Base-by-base conservation (phyloP, 2,888 invertebrate genomes). In the Troides helena region DNA sequence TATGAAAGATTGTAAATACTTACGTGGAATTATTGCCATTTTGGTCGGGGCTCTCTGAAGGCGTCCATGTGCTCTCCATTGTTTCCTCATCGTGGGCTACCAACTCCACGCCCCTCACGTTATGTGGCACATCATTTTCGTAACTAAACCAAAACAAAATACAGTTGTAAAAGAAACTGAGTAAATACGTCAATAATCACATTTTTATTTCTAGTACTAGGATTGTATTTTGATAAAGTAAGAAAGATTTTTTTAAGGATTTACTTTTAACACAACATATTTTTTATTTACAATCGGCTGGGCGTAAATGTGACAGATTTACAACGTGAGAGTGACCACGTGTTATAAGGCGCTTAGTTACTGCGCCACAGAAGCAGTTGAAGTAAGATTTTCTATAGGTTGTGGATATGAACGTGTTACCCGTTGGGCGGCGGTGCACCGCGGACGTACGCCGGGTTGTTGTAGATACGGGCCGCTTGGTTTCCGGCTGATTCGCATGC, bases 71-170 rank as follows among this genome's bases (percentile, higher is more conserved):
- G 75, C 89, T 87, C 66, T 82, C 83, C 73, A 82, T 76, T 3
- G 90, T 90, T 59, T 83, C 83, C 50, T 90, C 89, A 56, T 89
- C 87, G 64, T 81, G 81, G 4, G 77, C 73, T 4, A 77, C 67
- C 71, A 75, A 72, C 50, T 74, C 67, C 63, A 79, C 78, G 64
- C 69, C 68, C 67, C 76, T 71, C 57, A 76, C 72, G 66, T 78
- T 71, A 59, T 64, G 70, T 10, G 64, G 46, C 18, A 68, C 25
- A 1, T 67, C 65, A 14, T 46, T 68, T 23, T 72, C 68, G 43
- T 72, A 71, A 60, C 73, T 74, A 57, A 21, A 72, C 46, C 65
- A 71, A 58, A 58, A 53, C 5, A n/a, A 53, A 53, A 53, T 12
- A 46, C 46, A 1, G 4, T 4, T 46, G 46, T 46, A 46, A 30